Evolutionary conservation across 2,888 invertebrate genomes (phyloP), one percentile per base, ranked within the genome.

Genomic region (Galerucella nymphaeae): DNA sequence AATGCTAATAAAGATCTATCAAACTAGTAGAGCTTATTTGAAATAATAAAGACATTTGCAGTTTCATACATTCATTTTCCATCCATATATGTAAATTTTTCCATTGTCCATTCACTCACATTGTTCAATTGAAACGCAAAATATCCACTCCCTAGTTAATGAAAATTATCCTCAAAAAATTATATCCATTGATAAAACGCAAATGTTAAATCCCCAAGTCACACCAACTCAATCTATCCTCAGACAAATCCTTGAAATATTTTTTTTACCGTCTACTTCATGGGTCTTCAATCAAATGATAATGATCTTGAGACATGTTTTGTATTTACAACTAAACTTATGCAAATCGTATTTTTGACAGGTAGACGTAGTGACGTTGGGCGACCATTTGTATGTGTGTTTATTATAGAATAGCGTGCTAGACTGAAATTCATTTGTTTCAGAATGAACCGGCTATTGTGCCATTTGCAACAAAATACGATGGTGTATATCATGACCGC

Each of bases 281-380:
- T 67, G 70, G 71, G 66, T 71, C 71, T 71, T 73, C 72, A 70
- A 75, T 75, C 73, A 73, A 59, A 66, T 23, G 73, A 74, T 73
- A 58, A 48, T 38, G 16, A 73, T 76, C 73, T 64, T 42, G 71
- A 74, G 75, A 75, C 75, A 72, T 74, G 73, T 77, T 76, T 73
- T 65, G 75, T 74, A 73, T 77, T 80, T 83, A 81, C 81, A 80
- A 80, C 80, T 82, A 82, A 83, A 83, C 83, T 81, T 83, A 83
- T 83, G 83, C 79, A 83, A 83, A 83, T 83, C 81, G 81, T 80
- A 80, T 82, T 82, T 83, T 83, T 83, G 83, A 83, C 83, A 83
- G 81, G 79, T 81, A 82, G 82, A 83, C 83, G 80, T 83, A 81
- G 82, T 82, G 82, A 80, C 81, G 80, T 77, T 75, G 78, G 78